These are phyloP conservation scores for Melanerpes aurifrons DNA, from an alignment of 2,113 vertebrate species.

Conservation along the genomic window DNA sequence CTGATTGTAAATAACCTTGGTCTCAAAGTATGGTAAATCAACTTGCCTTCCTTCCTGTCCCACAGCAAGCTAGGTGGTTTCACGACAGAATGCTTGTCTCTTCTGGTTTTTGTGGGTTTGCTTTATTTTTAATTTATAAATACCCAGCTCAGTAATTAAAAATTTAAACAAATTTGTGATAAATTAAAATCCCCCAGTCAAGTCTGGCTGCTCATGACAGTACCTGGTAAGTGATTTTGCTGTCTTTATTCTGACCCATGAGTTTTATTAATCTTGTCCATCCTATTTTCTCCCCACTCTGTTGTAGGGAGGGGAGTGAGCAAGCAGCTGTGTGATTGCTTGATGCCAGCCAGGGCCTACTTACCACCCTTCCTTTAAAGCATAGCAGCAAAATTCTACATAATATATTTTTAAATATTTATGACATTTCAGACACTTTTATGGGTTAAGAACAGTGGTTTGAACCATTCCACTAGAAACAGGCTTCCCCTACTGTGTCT, in stretches of 20 bases:
- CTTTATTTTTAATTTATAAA: background rate
- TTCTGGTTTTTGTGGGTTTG: background rate
- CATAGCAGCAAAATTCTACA: background rate
- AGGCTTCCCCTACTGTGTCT: background rate
- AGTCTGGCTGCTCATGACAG: background rate
- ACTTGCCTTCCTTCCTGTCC: too few relatives aligned
- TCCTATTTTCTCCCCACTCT: background rate
- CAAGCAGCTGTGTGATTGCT: fast-evolving
- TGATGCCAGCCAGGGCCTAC: background rate
- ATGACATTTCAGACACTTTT: background rate
- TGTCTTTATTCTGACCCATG: background rate
- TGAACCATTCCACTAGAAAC: background rate
- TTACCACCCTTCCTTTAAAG: background rate
- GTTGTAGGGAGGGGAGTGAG: background rate
- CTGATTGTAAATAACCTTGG: too few relatives aligned
- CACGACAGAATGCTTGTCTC: background rate
- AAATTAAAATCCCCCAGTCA: background rate
- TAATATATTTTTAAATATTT: background rate
- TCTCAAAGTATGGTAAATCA: too few relatives aligned
- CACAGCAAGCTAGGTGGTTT: too few relatives aligned
- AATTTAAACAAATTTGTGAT: background rate
- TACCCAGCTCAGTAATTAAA: background rate
- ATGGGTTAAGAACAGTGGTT: background rate
- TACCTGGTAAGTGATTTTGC: background rate
- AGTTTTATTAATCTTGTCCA: background rate